These are phyloP conservation scores for Marasmarcha lunaedactyla DNA, from an alignment of 2,888 invertebrate genomes.

Conservation along the genomic window DNA sequence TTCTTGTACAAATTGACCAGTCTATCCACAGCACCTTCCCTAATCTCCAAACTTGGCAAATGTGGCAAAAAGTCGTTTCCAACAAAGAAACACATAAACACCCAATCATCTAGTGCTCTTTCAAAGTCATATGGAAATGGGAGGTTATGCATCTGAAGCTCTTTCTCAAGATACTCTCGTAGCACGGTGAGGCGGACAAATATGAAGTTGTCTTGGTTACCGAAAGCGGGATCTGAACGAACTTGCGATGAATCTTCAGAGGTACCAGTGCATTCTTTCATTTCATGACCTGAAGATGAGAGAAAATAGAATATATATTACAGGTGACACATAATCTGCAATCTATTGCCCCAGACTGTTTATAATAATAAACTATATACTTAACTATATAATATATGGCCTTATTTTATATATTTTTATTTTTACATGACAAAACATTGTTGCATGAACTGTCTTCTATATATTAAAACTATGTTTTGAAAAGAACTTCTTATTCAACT, in stretches of 20 bases:
- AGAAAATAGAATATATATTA: no score
- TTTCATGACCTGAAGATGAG: constrained; percentile 82
- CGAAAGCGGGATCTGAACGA: constrained; percentile 73
- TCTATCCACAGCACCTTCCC: constrained; percentile 96
- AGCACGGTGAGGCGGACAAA: constrained; percentile 94
- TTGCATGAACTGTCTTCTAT: no score
- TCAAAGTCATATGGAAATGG: constrained; percentile 97
- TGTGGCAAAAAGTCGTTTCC: constrained; percentile 99
- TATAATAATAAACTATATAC: no score
- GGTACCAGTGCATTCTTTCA: constrained; percentile 91
- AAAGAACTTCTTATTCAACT: no score
- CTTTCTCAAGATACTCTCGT: constrained; percentile 92
- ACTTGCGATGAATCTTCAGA: constrained; percentile 70
- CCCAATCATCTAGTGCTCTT: constrained; percentile 97
- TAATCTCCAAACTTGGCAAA: constrained; percentile 96
- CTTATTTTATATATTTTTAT: no score
- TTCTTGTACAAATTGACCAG: constrained; percentile 94
- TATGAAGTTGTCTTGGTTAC: constrained; percentile 87
- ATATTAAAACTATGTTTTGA: no score
- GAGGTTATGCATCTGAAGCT: constrained; percentile 85
- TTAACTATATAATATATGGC: no score
- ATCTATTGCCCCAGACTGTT: no score
- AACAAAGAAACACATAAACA: constrained; percentile 97
- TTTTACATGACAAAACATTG: no score
- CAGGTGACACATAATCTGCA: no score